Conservation (phyloP, 2,888 invertebrate genomes). For the Vandiemenella viatica region DNA sequence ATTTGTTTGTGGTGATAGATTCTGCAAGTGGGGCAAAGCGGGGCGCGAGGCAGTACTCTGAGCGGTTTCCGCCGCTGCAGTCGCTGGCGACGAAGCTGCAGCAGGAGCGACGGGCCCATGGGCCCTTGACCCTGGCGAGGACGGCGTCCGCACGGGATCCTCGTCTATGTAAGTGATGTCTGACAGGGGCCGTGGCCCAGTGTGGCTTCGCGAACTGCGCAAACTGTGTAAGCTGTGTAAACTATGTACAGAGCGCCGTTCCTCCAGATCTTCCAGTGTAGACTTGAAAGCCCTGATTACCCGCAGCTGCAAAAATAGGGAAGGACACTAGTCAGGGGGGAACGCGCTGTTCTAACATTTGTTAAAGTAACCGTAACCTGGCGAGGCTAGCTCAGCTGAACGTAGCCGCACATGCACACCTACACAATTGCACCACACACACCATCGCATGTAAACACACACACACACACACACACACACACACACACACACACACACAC, state of each 20-base stretch:
- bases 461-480: no score
- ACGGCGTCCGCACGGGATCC: constrained; percentile 37
- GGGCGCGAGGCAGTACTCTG: constrained; percentile 16
- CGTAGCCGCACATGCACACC: no score
- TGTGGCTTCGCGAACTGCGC: constrained; percentile 60
- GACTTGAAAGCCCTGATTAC: constrained; percentile 99
- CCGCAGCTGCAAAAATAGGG: constrained; percentile 89
- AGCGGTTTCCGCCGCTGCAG: constrained; percentile 6
- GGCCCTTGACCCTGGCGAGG: constrained; percentile 25
- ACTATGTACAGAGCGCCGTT: constrained; percentile 96
- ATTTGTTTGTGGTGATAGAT: constrained; percentile 19
- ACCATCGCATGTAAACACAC: no score
- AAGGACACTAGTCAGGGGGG: constrained; percentile 27
- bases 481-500: no score
- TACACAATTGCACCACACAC: no score
- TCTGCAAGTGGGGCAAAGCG: constrained; percentile 17
- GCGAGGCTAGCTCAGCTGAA: no score
- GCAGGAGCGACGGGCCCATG: constrained; percentile 21
- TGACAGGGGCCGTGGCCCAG: constrained; percentile 55
- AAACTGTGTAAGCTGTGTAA: constrained; percentile 84
- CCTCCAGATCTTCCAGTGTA: constrained; percentile 97
- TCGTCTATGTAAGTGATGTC: constrained; percentile 77
- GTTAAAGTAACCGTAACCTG: no score
- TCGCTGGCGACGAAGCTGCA: constrained; percentile 18
- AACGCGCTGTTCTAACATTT: no score